These are phyloP conservation scores for Aspidiotus rigidus DNA, from an alignment of 2,888 invertebrate genomes.

Conservation along the genomic window DNA sequence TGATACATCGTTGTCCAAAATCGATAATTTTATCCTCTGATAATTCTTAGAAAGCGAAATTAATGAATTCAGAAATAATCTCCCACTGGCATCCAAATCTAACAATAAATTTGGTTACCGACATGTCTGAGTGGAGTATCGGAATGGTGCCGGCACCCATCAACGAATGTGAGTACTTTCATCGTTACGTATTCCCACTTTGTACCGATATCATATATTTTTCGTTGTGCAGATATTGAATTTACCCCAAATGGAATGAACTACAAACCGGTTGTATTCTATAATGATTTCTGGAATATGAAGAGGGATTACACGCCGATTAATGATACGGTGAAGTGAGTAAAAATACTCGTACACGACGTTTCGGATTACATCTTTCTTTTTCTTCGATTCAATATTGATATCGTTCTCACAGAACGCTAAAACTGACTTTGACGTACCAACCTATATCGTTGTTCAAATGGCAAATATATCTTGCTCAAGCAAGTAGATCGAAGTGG, in stretches of 20 bases:
- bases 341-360: no score
- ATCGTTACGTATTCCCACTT: not conserved
- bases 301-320: constrained; percentile 86
- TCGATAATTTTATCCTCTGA: constrained; percentile 14
- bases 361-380: no score
- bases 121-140: constrained; percentile 89
- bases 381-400: not conserved
- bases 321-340: constrained; percentile 66
- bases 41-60: constrained; percentile 56
- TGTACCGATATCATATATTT: no score
- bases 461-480: constrained; percentile 97
- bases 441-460: constrained; percentile 92
- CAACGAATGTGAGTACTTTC: constrained; percentile 59
- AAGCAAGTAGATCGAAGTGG: constrained; percentile 84
- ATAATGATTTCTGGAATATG: constrained; percentile 99
- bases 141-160: constrained; percentile 86
- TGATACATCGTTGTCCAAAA: constrained; percentile 41
- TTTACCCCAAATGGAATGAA: constrained; percentile 75
- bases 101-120: constrained; percentile 87
- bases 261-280: constrained; percentile 87
- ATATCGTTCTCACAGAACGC: constrained; percentile 40
- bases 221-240: constrained; percentile 53
- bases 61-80: constrained; percentile 73
- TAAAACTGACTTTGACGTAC: constrained; percentile 63
- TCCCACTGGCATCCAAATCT: constrained; percentile 99